phyloP scores from a whole-genome alignment of 2,797 vertebrate species.

The Ctenopoma kingsleyae region DNA sequence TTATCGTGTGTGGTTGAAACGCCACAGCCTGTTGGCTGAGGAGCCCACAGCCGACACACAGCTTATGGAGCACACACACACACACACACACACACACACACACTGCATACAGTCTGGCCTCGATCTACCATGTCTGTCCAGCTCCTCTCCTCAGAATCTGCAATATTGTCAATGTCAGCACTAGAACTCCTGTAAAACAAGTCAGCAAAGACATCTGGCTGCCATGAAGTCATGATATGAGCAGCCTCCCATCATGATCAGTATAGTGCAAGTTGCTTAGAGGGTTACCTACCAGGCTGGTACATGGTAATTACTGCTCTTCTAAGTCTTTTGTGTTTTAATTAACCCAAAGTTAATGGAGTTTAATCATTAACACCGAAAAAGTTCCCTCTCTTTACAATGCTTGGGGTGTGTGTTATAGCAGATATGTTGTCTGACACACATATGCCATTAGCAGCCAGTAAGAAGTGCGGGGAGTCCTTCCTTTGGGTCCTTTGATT shows the following conservation, averaged over 20 bases:
- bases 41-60: conserved; percentile 81
- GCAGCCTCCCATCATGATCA: conserved; percentile 66
- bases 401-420: conserved; percentile 62
- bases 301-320: conserved; percentile 78
- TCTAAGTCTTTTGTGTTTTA: conserved; percentile 79
- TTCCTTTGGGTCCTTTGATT: conserved; percentile 81
- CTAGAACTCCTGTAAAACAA: conserved; percentile 63
- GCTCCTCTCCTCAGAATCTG: conserved; percentile 59
- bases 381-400: conserved; percentile 75
- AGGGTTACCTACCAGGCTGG: conserved; percentile 67
- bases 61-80: no score
- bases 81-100: conserved; percentile 17
- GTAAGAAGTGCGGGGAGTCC: conserved; percentile 83
- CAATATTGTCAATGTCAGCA: conserved; percentile 68
- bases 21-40: conserved; percentile 59
- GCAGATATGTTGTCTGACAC: conserved; percentile 76
- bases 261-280: conserved; percentile 47
- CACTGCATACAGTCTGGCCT: conserved; percentile 45
- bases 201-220: conserved; percentile 53
- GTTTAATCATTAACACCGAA: conserved; percentile 81
- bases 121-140: conserved; percentile 53
- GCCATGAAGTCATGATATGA: conserved; percentile 54
- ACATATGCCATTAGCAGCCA: conserved; percentile 84
- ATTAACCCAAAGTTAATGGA: conserved; percentile 83
- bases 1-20: conserved; percentile 86